phyloP scores from a whole-genome alignment of 2,113 vertebrate genomes.

The Cathartes aura region DNA sequence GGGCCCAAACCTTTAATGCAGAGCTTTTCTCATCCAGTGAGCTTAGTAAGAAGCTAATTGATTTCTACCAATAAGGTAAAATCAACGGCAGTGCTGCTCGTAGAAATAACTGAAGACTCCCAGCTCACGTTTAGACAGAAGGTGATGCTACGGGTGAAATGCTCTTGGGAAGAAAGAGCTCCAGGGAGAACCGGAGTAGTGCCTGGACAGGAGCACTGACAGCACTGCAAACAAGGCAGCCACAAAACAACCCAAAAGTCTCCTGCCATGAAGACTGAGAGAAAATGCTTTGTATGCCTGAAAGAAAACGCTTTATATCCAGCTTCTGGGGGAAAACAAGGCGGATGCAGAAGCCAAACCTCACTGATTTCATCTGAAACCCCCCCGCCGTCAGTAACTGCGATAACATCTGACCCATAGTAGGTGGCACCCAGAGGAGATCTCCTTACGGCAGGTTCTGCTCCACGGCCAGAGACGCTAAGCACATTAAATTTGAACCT shows the following conservation, averaged over 20 bases:
- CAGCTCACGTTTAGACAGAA: neutral
- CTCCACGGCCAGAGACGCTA: neutral
- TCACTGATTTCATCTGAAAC: neutral
- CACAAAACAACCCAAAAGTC: neutral
- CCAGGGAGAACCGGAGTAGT: rapidly evolving
- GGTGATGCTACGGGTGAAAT: neutral
- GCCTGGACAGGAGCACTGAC: neutral
- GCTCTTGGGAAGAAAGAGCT: neutral
- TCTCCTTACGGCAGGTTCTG: neutral
- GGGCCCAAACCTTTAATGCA: neutral
- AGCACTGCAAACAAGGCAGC: neutral
- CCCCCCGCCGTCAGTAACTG: neutral
- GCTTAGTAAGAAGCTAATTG: neutral
- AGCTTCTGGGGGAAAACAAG: neutral
- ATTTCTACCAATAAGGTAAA: neutral
- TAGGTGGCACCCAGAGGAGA: neutral
- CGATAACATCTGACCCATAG: neutral
- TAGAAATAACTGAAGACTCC: neutral
- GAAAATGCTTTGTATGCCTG: neutral
- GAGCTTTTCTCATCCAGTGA: neutral
- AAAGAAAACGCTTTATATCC: neutral
- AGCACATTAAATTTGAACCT: no score
- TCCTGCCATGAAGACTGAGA: neutral
- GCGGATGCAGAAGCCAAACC: neutral
- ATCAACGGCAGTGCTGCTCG: neutral